Base-by-base conservation (phyloP, 2,797 vertebrate species). In the Cottoperca gobio region DNA sequence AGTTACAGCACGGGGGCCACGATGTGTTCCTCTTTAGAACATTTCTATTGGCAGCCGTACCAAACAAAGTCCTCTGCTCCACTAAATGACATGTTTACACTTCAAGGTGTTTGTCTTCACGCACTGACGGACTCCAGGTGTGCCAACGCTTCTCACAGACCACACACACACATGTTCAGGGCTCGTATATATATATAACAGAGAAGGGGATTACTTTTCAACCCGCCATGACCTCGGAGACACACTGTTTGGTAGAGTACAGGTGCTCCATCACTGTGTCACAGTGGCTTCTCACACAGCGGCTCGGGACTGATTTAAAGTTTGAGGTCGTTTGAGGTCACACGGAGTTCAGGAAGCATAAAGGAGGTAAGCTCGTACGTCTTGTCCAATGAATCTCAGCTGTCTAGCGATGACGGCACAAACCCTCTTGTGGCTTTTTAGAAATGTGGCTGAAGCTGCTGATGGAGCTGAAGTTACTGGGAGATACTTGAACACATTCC, bases 31-130 rank as follows among this genome's bases (percentile, higher is more conserved):
- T 33, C 45, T 35, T 9, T 2, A 43, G 40, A 40, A 73, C 42
- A 28, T 82, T 88, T 82, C 50, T 21, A 26, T 64, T 84, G 72
- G 65, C 79, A 50, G 67, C 8, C 3, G 13, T 35, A 59, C 81
- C 86, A 48, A 69, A 73, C 55, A 81, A 59, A 68, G 31, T 52
- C 28, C 71, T 31, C 17, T 31, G 31, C 24, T 46, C n/a, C 28
- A 5, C 33, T 35, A 46, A 66, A 53, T 58, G 64, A 59, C 55
- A 40, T 60, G 50, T 79, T 83, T 84, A 62, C 53, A 48, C 39
- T 66, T 16, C 9, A 49, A 66, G 53, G 54, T 71, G 55, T 70
- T 64, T 57, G 63, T 49, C 24, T 70, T 53, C 13, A 48, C 79
- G 57, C 0, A 45, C 19, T 67, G 73, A 12, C 39, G 35, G 72